Evolutionary conservation across 1,140 invertebrate species (phyloP).

Genomic region (Tetragonula clypearis): DNA sequence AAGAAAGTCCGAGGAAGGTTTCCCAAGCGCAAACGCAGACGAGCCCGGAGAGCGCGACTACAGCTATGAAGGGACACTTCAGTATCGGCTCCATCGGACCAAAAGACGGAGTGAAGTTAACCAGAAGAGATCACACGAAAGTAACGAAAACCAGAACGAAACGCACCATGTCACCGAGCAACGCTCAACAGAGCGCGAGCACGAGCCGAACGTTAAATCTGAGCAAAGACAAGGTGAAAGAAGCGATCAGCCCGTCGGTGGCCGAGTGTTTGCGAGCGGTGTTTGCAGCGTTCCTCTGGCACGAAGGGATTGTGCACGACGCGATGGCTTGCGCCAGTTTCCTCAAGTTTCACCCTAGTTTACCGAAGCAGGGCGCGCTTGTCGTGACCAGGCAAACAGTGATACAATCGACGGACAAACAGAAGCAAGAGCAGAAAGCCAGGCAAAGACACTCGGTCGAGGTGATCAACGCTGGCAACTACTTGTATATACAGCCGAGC

Average conservation of each 20-base stretch:
- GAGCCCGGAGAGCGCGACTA: constrained; percentile 85
- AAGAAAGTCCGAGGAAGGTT: constrained; percentile 81
- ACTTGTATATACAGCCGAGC: constrained; percentile 90
- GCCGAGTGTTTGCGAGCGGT: constrained; percentile 96
- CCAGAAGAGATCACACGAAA: constrained; percentile 83
- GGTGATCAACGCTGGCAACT: constrained; percentile 89
- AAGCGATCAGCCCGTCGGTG: constrained; percentile 95
- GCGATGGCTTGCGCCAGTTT: constrained; percentile 98
- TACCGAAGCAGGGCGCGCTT: constrained; percentile 90
- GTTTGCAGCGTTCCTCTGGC: constrained; percentile 98
- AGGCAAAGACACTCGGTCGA: constrained; percentile 93
- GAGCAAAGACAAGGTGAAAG: constrained; percentile 84
- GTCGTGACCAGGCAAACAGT: constrained; percentile 85
- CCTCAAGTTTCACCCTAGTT: constrained; percentile 95
- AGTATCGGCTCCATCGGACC: constrained; percentile 83
- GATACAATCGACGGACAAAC: constrained; percentile 75
- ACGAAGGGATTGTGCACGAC: constrained; percentile 98
- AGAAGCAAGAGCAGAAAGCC: constrained; percentile 83
- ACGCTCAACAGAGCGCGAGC: constrained; percentile 77
- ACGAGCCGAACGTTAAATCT: constrained; percentile 73
- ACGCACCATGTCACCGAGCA: constrained; percentile 85
- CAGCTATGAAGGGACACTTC: constrained; percentile 83
- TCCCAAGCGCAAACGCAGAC: constrained; percentile 90
- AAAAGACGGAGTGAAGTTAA: constrained; percentile 85
- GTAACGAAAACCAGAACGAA: constrained; percentile 82